Evolutionary conservation across 1,140 invertebrate species (phyloP), one percentile per base, ranked within the genome.

Genomic region (Dolichoris vasculosae): DNA sequence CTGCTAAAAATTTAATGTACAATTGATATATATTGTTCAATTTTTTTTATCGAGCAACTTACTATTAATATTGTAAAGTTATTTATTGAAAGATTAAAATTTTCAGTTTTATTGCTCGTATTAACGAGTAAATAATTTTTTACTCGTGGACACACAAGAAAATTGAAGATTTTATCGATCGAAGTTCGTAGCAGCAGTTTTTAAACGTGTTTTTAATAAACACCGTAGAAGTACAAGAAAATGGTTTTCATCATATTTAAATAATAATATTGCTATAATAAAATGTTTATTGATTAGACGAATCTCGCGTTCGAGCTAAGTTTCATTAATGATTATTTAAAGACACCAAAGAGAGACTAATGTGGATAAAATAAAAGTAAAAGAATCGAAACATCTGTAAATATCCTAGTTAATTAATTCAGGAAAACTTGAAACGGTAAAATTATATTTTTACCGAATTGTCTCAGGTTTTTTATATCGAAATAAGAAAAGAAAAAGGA

Each of bases 371-470:
- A 59, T 32, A 64, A 64, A 80, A 9, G 9, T 38, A 43, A n/a
- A 81, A 46, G n/a, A 51, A 80, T n/a, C 30, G 38, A 71, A 69
- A 51, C 80, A 82, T 51, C 20, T 82, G 87, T 87, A 88, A 87
- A 87, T 87, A 88, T 83, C 81, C 73, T 87, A 88, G 76, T 81
- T 82, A 79, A 86, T 86, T 83, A 67, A 87, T 69, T 79, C 30
- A 64, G 30, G 40, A 51, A 3, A 17, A 35, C 15, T 81, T 2
- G 55, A 69, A 81, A 69, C 35, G 30, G 17, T 48, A 55, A 55
- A 77, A 77, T 55, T 6, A 77, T 6, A 35, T 4, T n/a, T 35
- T 23, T 11, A 77, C 48, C 55, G 55, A 17, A 55, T 30, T 76
- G 43, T 76, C 38, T 48, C 43, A 48, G 55, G 26, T 51, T 77